Conservation (phyloP, 2,888 invertebrate genomes). For the Mesorhabditis sp. region DNA sequence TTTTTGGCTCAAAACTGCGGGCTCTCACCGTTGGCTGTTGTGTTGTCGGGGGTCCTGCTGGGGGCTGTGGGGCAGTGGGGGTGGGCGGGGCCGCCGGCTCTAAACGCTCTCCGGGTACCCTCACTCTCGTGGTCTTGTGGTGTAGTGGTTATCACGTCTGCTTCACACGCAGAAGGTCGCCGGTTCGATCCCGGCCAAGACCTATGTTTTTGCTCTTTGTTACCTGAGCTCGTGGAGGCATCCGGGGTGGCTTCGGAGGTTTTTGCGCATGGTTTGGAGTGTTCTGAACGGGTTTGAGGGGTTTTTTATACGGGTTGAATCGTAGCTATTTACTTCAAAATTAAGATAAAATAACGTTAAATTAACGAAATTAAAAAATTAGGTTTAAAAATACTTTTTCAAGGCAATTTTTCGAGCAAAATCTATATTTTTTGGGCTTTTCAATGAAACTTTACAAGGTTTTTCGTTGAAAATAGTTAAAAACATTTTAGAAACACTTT, state of each 20-base stretch:
- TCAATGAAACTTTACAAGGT: no score
- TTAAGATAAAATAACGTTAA: no score
- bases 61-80: not conserved
- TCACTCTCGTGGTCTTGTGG: slow-evolving; percentile 26
- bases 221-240: not conserved
- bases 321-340: no score
- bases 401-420: no score
- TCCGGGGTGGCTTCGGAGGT: not conserved
- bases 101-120: not conserved
- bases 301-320: not conserved
- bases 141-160: slow-evolving; percentile 54
- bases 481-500: no score
- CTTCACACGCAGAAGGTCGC: slow-evolving; percentile 53
- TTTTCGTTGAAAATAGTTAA: no score
- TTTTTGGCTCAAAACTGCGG: not conserved
- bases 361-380: no score
- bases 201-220: slow-evolving; percentile 15
- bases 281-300: not conserved
- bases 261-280: not conserved
- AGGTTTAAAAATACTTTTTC: no score
- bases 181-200: slow-evolving; percentile 45
- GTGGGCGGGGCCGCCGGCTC: not conserved
- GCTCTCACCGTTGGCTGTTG: not conserved
- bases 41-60: not conserved
- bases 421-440: no score